Conservation (phyloP, 2,888 invertebrate genomes). For the Lasioglossum figueresi region DNA sequence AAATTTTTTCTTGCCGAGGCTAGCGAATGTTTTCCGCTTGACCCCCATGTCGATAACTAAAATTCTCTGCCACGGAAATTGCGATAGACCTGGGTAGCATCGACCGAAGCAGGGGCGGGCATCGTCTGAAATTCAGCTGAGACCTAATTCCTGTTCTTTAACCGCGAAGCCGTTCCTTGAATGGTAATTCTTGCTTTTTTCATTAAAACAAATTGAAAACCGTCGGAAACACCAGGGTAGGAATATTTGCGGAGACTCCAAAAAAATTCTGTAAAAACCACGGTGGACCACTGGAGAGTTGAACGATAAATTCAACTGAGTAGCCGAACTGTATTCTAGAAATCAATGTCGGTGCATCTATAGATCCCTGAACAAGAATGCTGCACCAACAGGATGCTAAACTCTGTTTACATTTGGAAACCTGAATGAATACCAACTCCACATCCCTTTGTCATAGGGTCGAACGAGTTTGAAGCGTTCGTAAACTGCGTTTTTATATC, state of each 20-base stretch:
- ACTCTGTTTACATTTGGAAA: background rate
- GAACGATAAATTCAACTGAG: background rate
- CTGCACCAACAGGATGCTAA: no score
- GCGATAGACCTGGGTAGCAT: background rate
- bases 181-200: background rate
- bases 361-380: no score
- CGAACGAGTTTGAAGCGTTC: background rate
- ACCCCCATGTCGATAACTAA: background rate
- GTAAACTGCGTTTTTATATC: background rate
- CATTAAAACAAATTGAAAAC: background rate
- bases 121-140: background rate
- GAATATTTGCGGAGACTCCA: background rate
- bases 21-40: background rate
- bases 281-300: background rate
- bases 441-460: background rate
- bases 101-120: background rate
- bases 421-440: no score
- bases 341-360: background rate
- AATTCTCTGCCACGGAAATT: background rate
- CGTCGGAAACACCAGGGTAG: background rate
- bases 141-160: background rate
- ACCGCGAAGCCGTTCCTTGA: background rate
- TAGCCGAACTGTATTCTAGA: background rate
- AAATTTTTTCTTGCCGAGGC: conserved; percentile 1
- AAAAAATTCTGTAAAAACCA: background rate